phyloP scores from a whole-genome alignment of 2,113 vertebrate species.

The Potamarius usumacintae region DNA sequence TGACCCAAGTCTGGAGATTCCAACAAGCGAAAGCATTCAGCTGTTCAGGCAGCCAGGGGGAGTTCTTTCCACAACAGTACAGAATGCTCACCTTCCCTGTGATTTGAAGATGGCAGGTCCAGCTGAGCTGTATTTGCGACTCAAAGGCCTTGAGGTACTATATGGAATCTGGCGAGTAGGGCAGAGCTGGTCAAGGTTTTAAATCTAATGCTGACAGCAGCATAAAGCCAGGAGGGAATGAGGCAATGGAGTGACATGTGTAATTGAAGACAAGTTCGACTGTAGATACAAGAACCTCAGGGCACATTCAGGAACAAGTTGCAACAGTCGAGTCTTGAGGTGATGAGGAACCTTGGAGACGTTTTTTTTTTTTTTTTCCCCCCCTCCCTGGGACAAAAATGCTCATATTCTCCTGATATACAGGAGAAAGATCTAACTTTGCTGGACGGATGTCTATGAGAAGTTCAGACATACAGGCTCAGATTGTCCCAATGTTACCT shows the following conservation, averaged over 20 bases:
- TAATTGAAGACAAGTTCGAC: neutral
- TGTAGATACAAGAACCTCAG: neutral
- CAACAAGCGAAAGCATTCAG: neutral
- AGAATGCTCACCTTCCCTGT: neutral
- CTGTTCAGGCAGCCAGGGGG: neutral
- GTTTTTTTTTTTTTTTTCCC: neutral
- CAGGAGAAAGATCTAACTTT: neutral
- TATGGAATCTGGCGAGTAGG: neutral
- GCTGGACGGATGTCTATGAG: no score
- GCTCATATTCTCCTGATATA: neutral
- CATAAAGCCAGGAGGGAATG: neutral
- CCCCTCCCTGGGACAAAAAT: neutral
- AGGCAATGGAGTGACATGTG: neutral
- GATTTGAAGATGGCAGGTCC: neutral
- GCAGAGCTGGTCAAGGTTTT: slow-evolving; percentile 7
- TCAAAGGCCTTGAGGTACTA: neutral
- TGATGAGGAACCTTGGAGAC: neutral
- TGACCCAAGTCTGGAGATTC: neutral
- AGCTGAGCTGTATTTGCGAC: neutral
- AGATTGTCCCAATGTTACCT: neutral
- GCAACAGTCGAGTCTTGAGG: neutral
- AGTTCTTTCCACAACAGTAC: neutral
- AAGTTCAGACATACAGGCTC: neutral
- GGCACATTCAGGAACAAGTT: neutral
- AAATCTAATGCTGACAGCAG: slow-evolving; percentile 12